Percentiles rank a stretch among this genome's conserved stretches.
Conservation (phyloP, 2,113 vertebrate genomes). For the Felis catus region F.catus_Fca126_mat1.0 CM031415.1:154678001-154678500, state of each 20-base stretch:
- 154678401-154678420: not conserved
- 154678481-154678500: not conserved
- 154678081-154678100: constrained; percentile 47
- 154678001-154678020: constrained; percentile 18
- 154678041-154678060: constrained; percentile 32
- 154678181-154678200: not conserved
- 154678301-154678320: constrained; percentile 20
- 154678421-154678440: not conserved
- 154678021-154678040: constrained; percentile 43
- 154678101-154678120: constrained; percentile 51
- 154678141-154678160: constrained; percentile 28
- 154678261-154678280: constrained; percentile 11
- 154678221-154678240: not conserved
- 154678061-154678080: constrained; percentile 59
- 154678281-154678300: not conserved
- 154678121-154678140: not conserved
- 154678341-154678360: constrained; percentile 11
- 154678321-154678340: not conserved
- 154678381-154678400: not conserved
- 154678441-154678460: not conserved
- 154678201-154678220: not conserved
- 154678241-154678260: not conserved
- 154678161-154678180: not conserved
- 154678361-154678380: constrained; percentile 34
- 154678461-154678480: not conserved